Evolutionary conservation across 1,140 invertebrate species (phyloP).

Genomic region (Globodera rostochiensis): DNA sequence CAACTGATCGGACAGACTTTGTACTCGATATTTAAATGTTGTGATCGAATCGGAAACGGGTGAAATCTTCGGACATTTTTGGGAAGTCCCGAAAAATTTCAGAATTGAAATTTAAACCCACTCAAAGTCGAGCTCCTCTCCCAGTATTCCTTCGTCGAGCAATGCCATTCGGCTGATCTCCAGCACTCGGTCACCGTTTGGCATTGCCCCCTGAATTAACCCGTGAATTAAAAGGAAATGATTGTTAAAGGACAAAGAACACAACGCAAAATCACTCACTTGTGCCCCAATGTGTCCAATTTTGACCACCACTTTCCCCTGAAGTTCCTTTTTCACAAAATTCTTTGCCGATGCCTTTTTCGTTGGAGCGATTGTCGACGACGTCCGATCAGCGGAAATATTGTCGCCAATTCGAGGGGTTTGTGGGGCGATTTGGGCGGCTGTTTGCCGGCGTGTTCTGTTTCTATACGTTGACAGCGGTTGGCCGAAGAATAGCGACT

Average conservation of each 20-base stretch:
- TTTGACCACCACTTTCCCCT: conserved; percentile 15
- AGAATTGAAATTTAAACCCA: conserved; percentile 15
- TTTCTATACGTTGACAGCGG: neutral
- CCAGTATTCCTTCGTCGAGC: conserved; percentile 58
- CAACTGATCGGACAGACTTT: conserved; percentile 1
- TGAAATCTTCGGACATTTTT: too few species aligned
- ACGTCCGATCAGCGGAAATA: neutral
- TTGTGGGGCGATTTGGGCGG: neutral
- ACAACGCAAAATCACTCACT: neutral
- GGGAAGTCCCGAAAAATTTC: too few species aligned
- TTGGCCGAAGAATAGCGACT: neutral
- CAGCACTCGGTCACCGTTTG: conserved; percentile 55
- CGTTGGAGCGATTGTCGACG: neutral
- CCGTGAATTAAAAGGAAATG: neutral
- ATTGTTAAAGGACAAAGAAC: neutral
- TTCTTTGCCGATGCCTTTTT: neutral
- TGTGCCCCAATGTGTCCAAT: conserved; percentile 27
- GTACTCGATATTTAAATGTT: neutral
- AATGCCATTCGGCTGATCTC: conserved; percentile 53
- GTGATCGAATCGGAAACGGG: too few species aligned
- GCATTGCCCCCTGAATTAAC: conserved; percentile 51
- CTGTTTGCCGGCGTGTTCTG: neutral
- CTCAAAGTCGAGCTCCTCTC: conserved; percentile 59
- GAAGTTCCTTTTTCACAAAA: conserved; percentile 18
- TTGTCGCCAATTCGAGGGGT: neutral